Evolutionary conservation across 2,888 invertebrate genomes (phyloP).

Genomic region (Argyresthia goedartella): DNA sequence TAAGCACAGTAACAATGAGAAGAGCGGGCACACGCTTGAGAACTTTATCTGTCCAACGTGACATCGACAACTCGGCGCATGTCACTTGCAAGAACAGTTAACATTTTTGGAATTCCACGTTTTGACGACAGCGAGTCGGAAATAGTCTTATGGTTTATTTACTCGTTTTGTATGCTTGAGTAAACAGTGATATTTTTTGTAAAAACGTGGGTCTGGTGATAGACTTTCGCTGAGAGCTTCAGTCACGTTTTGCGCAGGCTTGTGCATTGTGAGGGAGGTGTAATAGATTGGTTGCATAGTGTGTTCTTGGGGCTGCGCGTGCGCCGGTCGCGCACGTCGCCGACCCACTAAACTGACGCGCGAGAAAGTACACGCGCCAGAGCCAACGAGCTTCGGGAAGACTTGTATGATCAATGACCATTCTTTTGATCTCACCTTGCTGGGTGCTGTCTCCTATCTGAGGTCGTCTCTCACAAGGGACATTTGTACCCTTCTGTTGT

Average conservation of each 20-base stretch:
- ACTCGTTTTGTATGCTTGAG: no score
- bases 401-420: not conserved
- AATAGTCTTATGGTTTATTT: no score
- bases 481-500: no score
- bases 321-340: not conserved
- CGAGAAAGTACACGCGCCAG: conserved; percentile 1
- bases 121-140: conserved; percentile 20
- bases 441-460: no score
- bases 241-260: not conserved
- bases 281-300: conserved; percentile 2
- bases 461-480: no score
- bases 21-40: no score
- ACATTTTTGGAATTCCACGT: conserved; percentile 50
- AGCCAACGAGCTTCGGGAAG: not conserved
- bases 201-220: not conserved
- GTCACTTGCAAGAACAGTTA: conserved; percentile 37
- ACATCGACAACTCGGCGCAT: conserved; percentile 10
- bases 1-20: no score
- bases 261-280: not conserved
- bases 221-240: conserved; percentile 3
- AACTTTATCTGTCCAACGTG: conserved; percentile 7
- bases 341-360: conserved; percentile 2
- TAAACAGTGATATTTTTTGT: not conserved
- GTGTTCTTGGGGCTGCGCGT: not conserved
- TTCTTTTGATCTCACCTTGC: no score